These are phyloP conservation scores for Malurus elegans DNA, from an alignment of 2,113 vertebrate species.

Conservation along the genomic window DNA sequence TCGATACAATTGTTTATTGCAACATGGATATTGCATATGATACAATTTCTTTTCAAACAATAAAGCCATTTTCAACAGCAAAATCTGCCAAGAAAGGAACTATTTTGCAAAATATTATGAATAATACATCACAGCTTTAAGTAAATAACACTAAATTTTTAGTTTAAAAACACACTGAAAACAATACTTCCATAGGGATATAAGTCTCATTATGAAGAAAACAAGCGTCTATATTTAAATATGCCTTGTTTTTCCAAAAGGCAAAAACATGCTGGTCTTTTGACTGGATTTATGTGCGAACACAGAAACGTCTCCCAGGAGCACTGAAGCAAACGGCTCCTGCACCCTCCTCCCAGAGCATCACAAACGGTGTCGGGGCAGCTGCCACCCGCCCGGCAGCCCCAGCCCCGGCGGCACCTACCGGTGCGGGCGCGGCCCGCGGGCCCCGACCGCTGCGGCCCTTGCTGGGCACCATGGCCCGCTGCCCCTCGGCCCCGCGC, in stretches of 20 bases:
- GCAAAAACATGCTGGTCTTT: neutral
- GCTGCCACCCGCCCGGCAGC: neutral
- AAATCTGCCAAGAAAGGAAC: neutral
- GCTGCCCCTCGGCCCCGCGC: neutral
- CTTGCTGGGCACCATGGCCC: conserved; percentile 72
- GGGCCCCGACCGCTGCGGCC: conserved; percentile 55
- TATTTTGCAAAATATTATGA: neutral
- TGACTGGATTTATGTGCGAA: fast-evolving
- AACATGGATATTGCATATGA: fast-evolving
- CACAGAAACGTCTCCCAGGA: fast-evolving
- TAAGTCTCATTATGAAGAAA: fast-evolving
- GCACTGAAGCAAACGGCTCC: fast-evolving
- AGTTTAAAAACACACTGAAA: neutral
- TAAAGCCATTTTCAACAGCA: neutral
- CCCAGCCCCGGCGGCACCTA: neutral
- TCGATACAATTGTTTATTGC: neutral
- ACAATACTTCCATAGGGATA: fast-evolving
- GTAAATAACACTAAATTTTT: fast-evolving
- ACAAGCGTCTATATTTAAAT: fast-evolving
- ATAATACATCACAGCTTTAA: neutral
- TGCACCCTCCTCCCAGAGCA: fast-evolving
- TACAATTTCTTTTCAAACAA: neutral
- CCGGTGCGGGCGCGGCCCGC: conserved; percentile 46
- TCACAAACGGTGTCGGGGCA: fast-evolving
- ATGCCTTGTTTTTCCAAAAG: neutral